Evolutionary conservation across 2,113 vertebrate genomes (phyloP), one percentile per base, ranked within the genome.

Genomic region (Narcine bancroftii): DNA sequence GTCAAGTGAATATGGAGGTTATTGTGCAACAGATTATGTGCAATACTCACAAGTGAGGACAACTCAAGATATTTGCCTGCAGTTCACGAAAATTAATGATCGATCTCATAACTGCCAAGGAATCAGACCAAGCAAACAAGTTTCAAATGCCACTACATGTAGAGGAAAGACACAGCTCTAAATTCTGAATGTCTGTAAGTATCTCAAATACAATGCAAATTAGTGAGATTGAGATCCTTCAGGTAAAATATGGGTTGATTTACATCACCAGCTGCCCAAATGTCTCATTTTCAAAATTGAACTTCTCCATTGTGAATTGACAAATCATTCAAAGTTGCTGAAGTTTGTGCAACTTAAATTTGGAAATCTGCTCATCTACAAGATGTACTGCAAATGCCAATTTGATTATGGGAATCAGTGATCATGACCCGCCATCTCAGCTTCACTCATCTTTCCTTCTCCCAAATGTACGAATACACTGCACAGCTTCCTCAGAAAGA

Each of bases 331-430:
- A 72, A 29, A 33, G 1, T 72, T 72, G 69, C 29, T 29, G 33
- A 72, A 72, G 69, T 50, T 81, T 47, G 45, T 26, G 15, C 47
- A 2, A 33, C 5, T 83, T 83, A 15, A 83, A 83, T 53, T 15
- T 83, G 47, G 47, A 83, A 83, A 83, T 83, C 26, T 15, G 13
- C 42, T 33, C 26, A 15, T 83, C 47, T 53, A 83, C 33, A 26
- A 83, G 1, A 11, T 53, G 79, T 29, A 53, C 47, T 13, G 33
- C 47, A 50, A 50, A 56, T 83, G 45, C 3, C 33, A 53, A 83
- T 26, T 83, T 83, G 79, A 83, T 47, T 83, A 83, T 83, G 45
- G 50, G 50, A 83, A 83, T 83, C 79, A 53, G 79, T 83, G 79
- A 33, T 53, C 26, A 81, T 81, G 77, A 81, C 47, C 50, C 50